Evolutionary conservation across 1,140 invertebrate species (phyloP).

Genomic region (Dysdera silvatica): DNA sequence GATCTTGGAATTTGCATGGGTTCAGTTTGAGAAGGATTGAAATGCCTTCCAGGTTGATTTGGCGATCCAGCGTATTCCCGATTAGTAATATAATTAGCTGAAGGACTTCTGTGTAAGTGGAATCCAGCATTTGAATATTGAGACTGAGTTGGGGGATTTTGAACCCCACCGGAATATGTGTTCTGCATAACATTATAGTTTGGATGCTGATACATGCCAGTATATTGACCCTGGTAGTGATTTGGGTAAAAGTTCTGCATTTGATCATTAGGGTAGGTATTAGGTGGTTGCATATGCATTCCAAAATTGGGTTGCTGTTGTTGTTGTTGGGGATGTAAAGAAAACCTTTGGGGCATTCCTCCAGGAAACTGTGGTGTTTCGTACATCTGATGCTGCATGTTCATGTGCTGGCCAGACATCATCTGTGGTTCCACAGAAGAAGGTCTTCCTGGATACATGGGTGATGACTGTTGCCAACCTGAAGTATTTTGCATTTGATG

Average conservation of each 20-base stretch:
- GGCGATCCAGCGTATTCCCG: too few relatives aligned
- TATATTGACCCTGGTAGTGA: constrained; percentile 8
- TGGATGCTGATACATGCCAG: constrained; percentile 8
- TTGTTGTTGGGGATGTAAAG: constrained; percentile 16
- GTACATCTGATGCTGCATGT: constrained; percentile 16
- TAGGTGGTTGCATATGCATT: constrained; percentile 10
- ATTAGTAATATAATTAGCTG: background rate
- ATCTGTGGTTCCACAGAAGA: constrained; percentile 24
- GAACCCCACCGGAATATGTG: constrained; percentile 9
- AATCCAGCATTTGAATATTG: too few relatives aligned
- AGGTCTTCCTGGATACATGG: constrained; percentile 8
- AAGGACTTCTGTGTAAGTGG: constrained; percentile 17
- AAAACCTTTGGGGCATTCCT: constrained; percentile 20
- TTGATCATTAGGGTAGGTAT: constrained; percentile 23
- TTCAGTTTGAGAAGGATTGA: too few relatives aligned
- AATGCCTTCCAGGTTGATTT: too few relatives aligned
- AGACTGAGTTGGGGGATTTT: too few relatives aligned
- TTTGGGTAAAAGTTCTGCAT: too few relatives aligned
- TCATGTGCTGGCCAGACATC: constrained; percentile 18
- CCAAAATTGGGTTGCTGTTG: constrained; percentile 5
- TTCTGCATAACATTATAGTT: constrained; percentile 24
- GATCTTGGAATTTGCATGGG: too few relatives aligned
- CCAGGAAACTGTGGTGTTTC: constrained; percentile 15
- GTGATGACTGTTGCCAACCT: constrained; percentile 20
- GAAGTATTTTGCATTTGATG: constrained; percentile 13